Conservation (phyloP, 2,888 invertebrate genomes). For the Ichneumoninae sp. region DNA sequence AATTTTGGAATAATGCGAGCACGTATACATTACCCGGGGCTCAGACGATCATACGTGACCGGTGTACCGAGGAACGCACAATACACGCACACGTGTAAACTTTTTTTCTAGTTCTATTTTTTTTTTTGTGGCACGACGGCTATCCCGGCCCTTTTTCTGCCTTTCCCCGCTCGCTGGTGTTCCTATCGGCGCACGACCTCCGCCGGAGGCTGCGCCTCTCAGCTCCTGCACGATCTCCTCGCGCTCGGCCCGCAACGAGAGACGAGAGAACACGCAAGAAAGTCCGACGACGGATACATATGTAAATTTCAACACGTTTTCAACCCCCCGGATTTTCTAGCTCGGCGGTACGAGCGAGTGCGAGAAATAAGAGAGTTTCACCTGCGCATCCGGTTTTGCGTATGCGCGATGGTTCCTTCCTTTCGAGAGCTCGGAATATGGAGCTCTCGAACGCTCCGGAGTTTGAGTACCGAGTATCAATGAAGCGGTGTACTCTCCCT, state of each 20-base stretch:
- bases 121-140: neutral
- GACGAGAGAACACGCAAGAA: conserved; percentile 51
- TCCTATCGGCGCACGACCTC: conserved; percentile 1
- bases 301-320: conserved; percentile 73
- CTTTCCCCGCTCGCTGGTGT: neutral
- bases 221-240: conserved; percentile 1
- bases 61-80: conserved; percentile 63
- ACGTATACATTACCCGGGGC: conserved; percentile 70
- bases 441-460: neutral
- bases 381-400: conserved; percentile 82
- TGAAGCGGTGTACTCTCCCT: conserved; percentile 8
- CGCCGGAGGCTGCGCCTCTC: conserved; percentile 4
- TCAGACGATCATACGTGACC: conserved; percentile 69
- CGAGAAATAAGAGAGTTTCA: conserved; percentile 71
- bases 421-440: conserved; percentile 58
- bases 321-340: conserved; percentile 31
- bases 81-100: conserved; percentile 38
- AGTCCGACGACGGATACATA: conserved; percentile 71
- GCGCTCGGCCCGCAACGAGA: conserved; percentile 23
- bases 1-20: conserved; percentile 79
- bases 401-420: conserved; percentile 74
- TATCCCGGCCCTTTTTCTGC: conserved; percentile 3
- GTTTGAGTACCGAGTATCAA: conserved; percentile 6
- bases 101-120: neutral
- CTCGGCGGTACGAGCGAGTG: conserved; percentile 28